Conservation (phyloP, 2,797 vertebrate genomes). For the Lycodopsis pacificus region DNA sequence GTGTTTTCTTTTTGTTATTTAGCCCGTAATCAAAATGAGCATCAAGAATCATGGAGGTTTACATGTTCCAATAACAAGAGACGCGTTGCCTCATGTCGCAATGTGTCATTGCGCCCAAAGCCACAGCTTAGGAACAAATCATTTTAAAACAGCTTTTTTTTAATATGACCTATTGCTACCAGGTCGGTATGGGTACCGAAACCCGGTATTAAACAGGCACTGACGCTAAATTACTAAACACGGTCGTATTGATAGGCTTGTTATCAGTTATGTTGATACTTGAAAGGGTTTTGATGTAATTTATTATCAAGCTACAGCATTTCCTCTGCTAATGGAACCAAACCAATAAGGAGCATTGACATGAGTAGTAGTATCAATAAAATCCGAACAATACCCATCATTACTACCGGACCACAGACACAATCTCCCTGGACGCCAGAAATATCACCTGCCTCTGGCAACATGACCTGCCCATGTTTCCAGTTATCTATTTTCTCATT, state of each 20-base stretch:
- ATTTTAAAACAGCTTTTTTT: slow-evolving; percentile 16
- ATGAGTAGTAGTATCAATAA: not conserved
- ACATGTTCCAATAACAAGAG: not conserved
- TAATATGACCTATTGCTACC: not conserved
- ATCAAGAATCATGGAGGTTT: not conserved
- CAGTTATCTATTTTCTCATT: slow-evolving; percentile 46
- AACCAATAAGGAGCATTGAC: not conserved
- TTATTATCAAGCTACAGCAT: not conserved
- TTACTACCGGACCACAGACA: slow-evolving; percentile 23
- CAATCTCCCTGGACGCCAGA: slow-evolving; percentile 20
- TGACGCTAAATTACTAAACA: not conserved
- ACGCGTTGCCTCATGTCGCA: not conserved
- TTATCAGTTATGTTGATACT: not conserved
- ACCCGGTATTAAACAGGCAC: not conserved
- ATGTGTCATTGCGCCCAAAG: slow-evolving; percentile 7
- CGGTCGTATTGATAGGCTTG: not conserved
- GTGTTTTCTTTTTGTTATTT: not conserved
- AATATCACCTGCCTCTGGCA: slow-evolving; percentile 41
- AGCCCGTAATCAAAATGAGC: not conserved
- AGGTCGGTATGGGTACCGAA: not conserved
- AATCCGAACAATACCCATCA: not conserved
- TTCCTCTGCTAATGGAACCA: not conserved
- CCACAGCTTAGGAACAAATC: slow-evolving; percentile 17
- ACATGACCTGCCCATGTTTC: slow-evolving; percentile 40
- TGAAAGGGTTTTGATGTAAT: not conserved